A percentile compares a stretch with the other conserved stretches of the same genome.
These are phyloP conservation scores for Phalacrocorax pelagicus DNA, from an alignment of 2,113 vertebrate genomes.

Conservation along the genomic window DNA sequence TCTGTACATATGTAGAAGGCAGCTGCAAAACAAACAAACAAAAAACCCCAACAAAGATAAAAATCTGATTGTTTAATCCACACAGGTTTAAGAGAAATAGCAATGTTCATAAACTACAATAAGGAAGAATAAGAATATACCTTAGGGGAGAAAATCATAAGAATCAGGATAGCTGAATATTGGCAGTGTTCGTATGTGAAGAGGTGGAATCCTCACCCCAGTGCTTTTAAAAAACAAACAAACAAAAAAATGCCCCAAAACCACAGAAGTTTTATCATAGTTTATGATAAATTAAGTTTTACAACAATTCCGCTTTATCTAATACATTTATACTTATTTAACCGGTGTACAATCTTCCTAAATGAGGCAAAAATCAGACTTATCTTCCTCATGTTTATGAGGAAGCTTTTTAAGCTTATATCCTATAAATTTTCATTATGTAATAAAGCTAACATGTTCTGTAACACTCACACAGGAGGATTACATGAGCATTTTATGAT, in stretches of 20 bases:
- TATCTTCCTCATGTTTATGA: background rate
- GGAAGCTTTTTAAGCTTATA: background rate
- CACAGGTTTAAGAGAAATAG: background rate
- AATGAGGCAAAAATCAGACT: background rate
- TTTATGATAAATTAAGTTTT: background rate
- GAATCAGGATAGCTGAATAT: background rate
- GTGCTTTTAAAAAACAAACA: background rate
- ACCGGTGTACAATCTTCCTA: background rate
- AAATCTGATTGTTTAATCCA: background rate
- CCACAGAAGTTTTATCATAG: too few relatives aligned
- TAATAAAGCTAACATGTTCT: background rate
- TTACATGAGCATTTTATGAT: background rate
- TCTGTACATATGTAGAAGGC: background rate
- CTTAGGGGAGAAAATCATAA: background rate
- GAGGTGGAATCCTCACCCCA: background rate
- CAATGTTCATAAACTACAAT: background rate
- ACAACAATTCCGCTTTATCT: background rate
- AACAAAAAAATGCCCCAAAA: too few relatives aligned
- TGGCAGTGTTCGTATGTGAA: background rate
- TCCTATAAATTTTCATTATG: background rate
- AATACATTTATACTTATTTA: background rate
- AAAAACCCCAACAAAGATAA: too few relatives aligned
- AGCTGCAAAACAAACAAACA: background rate
- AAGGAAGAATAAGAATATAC: background rate
- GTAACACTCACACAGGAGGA: background rate